phyloP scores from a whole-genome alignment of 2,797 vertebrate species.

The Phoxinus dragarum region DNA sequence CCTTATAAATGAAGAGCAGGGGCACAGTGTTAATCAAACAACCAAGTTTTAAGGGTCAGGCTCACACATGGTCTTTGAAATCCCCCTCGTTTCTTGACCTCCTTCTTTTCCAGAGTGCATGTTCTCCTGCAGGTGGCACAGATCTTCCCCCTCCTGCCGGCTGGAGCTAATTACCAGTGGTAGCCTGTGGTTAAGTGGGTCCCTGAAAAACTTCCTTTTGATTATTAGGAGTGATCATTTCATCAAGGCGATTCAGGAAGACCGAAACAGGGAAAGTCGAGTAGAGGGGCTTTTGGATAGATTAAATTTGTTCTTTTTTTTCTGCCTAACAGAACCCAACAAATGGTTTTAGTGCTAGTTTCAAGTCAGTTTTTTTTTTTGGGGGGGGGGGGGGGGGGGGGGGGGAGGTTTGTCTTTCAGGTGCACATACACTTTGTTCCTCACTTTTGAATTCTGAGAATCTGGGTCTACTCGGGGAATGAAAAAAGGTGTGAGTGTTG shows the following conservation, averaged over 20 bases:
- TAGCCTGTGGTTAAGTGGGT: conserved; percentile 62
- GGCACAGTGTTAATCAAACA: conserved; percentile 6
- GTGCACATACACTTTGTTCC: background rate
- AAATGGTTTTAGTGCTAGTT: background rate
- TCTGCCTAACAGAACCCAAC: background rate
- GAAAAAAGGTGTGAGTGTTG: background rate
- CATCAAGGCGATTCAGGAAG: background rate
- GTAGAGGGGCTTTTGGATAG: background rate
- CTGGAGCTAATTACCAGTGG: conserved; percentile 66
- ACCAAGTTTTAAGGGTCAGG: conserved; percentile 10
- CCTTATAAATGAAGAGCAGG: background rate
- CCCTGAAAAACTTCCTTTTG: conserved; percentile 53
- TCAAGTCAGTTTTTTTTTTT: background rate
- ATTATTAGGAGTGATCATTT: conserved; percentile 32
- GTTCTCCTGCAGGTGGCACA: conserved; percentile 61
- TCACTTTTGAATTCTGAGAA: background rate
- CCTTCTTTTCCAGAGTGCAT: conserved; percentile 46
- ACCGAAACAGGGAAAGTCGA: background rate
- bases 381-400: no score
- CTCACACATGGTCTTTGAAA: conserved; percentile 10
- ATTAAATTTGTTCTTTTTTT: background rate
- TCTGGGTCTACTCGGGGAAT: background rate
- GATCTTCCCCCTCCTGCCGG: conserved; percentile 54
- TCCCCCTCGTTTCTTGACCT: conserved; percentile 22
- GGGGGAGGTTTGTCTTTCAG: background rate